phyloP scores from a whole-genome alignment of 1,140 invertebrate genomes.

The Lepidurus arcticus region DNA sequence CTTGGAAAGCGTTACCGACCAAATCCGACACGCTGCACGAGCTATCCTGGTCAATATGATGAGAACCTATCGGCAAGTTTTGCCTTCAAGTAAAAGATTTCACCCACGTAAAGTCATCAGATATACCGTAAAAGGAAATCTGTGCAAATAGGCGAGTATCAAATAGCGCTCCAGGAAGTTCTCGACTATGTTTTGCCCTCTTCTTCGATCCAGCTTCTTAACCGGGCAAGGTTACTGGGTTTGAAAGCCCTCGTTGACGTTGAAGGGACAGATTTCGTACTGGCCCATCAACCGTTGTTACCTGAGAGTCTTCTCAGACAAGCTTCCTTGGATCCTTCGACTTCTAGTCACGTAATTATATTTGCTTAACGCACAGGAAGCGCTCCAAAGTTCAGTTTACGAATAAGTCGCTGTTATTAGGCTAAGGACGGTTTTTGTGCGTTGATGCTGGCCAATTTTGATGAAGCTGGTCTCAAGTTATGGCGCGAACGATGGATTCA shows the following conservation, averaged over 20 bases:
- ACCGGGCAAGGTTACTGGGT: neutral
- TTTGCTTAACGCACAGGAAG: neutral
- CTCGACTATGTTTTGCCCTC: neutral
- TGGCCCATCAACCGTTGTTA: neutral
- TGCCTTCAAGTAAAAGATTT: neutral
- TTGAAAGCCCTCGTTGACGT: neutral
- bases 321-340: neutral
- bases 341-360: neutral
- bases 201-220: neutral
- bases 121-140: neutral
- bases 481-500: neutral
- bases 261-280: neutral
- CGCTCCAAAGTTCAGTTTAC: neutral
- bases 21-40: conserved; percentile 2
- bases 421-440: neutral
- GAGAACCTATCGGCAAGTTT: neutral
- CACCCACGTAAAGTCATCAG: neutral
- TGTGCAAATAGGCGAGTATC: neutral
- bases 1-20: neutral
- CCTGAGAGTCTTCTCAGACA: neutral
- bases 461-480: neutral
- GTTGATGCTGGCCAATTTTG: neutral
- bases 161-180: neutral
- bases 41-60: conserved; percentile 15
- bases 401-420: neutral